phyloP scores from a whole-genome alignment of 2,888 invertebrate genomes.

The Drosophila diplacantha region DNA sequence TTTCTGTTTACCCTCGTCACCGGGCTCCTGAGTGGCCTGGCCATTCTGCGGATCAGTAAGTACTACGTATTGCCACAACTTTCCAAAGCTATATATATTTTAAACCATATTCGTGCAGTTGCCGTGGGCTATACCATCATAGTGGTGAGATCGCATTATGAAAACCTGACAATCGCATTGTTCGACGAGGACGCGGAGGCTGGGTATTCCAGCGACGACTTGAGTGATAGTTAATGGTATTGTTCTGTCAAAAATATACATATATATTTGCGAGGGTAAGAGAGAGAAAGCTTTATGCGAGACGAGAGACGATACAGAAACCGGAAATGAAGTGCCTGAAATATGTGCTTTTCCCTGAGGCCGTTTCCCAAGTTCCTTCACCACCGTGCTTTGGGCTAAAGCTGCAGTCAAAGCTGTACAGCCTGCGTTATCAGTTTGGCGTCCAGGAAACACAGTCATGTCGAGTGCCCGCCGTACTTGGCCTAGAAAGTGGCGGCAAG shows the following conservation, averaged over 20 bases:
- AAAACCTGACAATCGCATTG: not conserved
- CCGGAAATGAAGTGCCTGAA: not conserved
- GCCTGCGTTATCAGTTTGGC: not conserved
- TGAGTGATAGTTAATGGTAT: not conserved
- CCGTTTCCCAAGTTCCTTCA: not conserved
- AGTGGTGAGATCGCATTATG: not conserved
- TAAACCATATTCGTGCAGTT: not conserved
- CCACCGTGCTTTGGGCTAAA: not conserved
- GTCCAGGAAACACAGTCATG: not conserved
- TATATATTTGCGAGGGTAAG: not conserved
- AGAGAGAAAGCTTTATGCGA: not conserved
- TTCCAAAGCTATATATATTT: not conserved
- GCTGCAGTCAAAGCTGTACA: not conserved
- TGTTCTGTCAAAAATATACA: not conserved
- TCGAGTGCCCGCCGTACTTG: slow-evolving; percentile 20
- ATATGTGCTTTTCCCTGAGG: not conserved
- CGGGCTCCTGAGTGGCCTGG: slow-evolving; percentile 23
- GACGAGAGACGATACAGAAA: not conserved
- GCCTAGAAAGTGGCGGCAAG: slow-evolving; percentile 11
- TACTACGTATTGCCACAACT: not conserved
- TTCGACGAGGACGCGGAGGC: not conserved
- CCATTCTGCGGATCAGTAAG: slow-evolving; percentile 30
- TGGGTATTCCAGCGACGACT: not conserved
- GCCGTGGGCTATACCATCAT: not conserved
- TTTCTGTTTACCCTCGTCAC: slow-evolving; percentile 42